Evolutionary conservation across 1,140 invertebrate species (phyloP).

Genomic region (Trachymyrmex septentrionalis): DNA sequence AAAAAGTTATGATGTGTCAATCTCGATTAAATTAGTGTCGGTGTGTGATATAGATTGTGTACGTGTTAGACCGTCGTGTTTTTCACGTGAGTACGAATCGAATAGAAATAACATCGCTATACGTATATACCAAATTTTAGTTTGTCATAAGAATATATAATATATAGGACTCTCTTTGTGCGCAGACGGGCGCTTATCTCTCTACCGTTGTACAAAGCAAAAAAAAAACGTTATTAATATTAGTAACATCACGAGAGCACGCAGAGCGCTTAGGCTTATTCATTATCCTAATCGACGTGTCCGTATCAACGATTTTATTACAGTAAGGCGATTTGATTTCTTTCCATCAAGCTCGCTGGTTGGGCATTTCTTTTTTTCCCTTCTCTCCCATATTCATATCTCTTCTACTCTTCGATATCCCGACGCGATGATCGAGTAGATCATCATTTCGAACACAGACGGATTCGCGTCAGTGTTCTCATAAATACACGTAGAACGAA

Average conservation of each 20-base stretch:
- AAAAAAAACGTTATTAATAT: conserved; percentile 80
- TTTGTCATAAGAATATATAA: conserved; percentile 78
- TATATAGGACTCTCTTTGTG: conserved; percentile 71
- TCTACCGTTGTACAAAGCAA: conserved; percentile 80
- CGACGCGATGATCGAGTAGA: conserved; percentile 29
- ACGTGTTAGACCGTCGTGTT: conserved; percentile 36
- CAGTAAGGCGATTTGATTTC: conserved; percentile 72
- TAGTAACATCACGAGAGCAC: conserved; percentile 77
- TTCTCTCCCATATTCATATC: background rate
- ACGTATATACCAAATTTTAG: conserved; percentile 79
- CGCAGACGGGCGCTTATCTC: conserved; percentile 64
- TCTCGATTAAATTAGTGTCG: background rate
- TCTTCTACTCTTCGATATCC: background rate
- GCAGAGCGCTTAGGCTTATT: conserved; percentile 44
- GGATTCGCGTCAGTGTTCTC: conserved; percentile 4
- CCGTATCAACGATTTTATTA: conserved; percentile 60
- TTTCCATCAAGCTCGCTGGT: conserved; percentile 15
- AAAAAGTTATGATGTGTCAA: background rate
- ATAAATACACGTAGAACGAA: conserved; percentile 37
- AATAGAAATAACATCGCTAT: conserved; percentile 80
- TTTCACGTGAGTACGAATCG: conserved; percentile 66
- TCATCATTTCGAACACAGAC: conserved; percentile 10
- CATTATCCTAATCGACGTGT: conserved; percentile 38
- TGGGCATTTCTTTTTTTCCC: background rate
- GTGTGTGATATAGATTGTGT: conserved; percentile 47